Evolutionary conservation across 2,113 vertebrate genomes (phyloP).

Genomic region (Dromaius novaehollandiae): DNA sequence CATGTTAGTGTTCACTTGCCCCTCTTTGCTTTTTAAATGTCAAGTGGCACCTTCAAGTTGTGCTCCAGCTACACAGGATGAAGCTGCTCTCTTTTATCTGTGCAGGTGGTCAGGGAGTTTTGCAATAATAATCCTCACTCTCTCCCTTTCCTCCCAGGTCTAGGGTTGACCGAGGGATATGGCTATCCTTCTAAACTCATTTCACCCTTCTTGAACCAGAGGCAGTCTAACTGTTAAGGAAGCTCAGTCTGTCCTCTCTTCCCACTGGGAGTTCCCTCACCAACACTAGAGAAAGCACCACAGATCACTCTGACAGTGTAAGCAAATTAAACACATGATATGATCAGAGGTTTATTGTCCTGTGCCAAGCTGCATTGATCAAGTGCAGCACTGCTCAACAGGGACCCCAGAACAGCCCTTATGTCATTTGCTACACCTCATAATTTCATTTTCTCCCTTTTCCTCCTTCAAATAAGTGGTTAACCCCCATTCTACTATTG

Average conservation of each 20-base stretch:
- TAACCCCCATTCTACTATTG: background rate
- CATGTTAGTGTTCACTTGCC: background rate
- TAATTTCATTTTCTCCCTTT: background rate
- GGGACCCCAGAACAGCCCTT: background rate
- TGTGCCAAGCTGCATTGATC: background rate
- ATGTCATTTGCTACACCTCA: background rate
- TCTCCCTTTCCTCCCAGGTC: too few species aligned
- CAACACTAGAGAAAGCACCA: background rate
- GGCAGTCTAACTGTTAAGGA: background rate
- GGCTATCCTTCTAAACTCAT: background rate
- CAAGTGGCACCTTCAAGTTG: background rate
- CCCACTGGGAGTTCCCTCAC: background rate
- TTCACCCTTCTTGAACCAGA: too few species aligned
- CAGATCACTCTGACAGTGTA: background rate
- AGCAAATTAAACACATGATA: background rate
- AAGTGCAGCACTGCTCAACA: background rate
- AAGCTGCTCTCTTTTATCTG: background rate
- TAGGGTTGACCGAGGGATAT: background rate
- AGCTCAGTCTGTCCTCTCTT: background rate
- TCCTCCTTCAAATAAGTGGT: background rate
- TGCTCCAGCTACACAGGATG: background rate
- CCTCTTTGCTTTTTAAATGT: background rate
- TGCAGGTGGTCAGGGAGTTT: background rate
- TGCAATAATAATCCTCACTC: background rate
- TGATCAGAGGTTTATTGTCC: background rate